phyloP scores from a whole-genome alignment of 2,113 vertebrate species.

The Phocoena phocoena region DNA sequence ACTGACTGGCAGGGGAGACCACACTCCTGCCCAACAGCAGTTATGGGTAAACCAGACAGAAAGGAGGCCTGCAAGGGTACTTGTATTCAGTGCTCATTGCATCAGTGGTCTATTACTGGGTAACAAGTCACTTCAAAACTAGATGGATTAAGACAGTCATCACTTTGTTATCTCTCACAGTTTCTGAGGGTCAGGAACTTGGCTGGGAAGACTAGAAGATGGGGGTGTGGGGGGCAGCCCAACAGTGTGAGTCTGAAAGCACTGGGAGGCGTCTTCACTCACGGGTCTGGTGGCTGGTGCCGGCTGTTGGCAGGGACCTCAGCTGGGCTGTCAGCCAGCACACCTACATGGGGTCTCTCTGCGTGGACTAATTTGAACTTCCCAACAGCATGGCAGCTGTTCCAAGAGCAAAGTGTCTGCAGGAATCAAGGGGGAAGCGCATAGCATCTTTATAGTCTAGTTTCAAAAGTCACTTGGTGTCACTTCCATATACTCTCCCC shows the following conservation, averaged over 20 bases:
- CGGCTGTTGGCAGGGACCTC: rapidly evolving
- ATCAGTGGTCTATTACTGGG: not conserved
- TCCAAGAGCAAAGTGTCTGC: not conserved
- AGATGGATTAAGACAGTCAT: not conserved
- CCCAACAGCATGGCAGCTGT: not conserved
- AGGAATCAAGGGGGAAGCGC: not conserved
- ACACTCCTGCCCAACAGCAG: not conserved
- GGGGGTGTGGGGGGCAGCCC: not conserved
- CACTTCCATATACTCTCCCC: rapidly evolving
- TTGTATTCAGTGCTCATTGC: not conserved
- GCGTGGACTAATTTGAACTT: not conserved
- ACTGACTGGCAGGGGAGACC: not conserved
- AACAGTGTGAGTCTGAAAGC: not conserved
- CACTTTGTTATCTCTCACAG: not conserved
- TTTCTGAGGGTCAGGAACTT: not conserved
- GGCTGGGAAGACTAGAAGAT: not conserved
- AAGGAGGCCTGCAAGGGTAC: not conserved
- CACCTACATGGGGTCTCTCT: not conserved
- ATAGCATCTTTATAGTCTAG: not conserved
- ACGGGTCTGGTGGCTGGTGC: not conserved
- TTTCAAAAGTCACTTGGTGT: not conserved
- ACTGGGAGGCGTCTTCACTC: not conserved
- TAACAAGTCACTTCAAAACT: not conserved
- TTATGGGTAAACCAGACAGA: not conserved
- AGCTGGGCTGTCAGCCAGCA: not conserved